Evolutionary conservation across 2,888 invertebrate genomes (phyloP).

Genomic region (Tetranychus truncatus): DNA sequence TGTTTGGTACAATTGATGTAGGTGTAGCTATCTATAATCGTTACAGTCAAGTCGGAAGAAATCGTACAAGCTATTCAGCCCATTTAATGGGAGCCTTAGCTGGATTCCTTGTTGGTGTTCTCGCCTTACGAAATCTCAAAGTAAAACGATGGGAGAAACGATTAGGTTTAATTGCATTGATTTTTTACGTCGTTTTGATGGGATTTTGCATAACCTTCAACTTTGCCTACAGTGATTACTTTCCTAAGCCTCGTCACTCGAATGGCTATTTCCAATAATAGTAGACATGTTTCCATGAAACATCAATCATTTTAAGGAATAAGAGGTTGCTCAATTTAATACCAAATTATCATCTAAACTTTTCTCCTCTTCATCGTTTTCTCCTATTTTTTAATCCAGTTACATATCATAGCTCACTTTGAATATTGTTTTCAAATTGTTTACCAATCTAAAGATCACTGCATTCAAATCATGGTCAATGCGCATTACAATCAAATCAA

Average conservation of each 20-base stretch:
- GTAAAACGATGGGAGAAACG: conserved; percentile 59
- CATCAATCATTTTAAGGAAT: no score
- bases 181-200: conserved; percentile 44
- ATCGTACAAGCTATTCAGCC: conserved; percentile 57
- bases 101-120: conserved; percentile 62
- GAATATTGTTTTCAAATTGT: no score
- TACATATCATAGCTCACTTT: no score
- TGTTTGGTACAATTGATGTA: conserved; percentile 63
- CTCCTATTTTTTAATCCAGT: no score
- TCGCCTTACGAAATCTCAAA: conserved; percentile 61
- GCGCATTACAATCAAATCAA: no score
- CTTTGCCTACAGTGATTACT: conserved; percentile 5
- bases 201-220: conserved; percentile 45
- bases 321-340: no score
- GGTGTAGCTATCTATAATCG: conserved; percentile 77
- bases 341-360: no score
- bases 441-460: no score
- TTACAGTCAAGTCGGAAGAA: conserved; percentile 44
- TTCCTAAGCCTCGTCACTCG: conserved; percentile 1
- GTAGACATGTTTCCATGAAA: no score
- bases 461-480: no score
- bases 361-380: no score
- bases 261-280: no score
- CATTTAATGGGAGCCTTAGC: conserved; percentile 70
- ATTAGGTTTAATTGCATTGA: conserved; percentile 51